Conservation (phyloP, 2,888 invertebrate genomes). For the Ametastegia equiseti region DNA sequence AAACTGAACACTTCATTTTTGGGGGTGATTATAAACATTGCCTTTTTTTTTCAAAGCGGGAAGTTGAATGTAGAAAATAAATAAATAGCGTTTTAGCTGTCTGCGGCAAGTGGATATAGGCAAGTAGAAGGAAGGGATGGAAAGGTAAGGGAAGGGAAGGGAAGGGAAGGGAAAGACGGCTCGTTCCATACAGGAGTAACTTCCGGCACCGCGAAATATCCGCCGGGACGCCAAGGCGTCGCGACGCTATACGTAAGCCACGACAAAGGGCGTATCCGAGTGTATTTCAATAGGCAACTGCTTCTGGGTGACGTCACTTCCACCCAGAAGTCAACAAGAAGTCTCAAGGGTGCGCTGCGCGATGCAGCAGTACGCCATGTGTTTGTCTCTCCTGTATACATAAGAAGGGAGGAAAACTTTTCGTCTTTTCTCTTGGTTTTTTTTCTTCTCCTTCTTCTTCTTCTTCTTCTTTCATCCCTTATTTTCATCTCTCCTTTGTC, state of each 20-base stretch:
- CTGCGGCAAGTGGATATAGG: not conserved
- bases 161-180: too few species aligned
- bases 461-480: too few species aligned
- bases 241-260: not conserved
- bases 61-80: not conserved
- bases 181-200: constrained; percentile 14
- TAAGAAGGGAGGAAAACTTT: not conserved
- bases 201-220: constrained; percentile 28
- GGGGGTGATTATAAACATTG: too few species aligned
- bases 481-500: too few species aligned
- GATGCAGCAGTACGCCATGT: not conserved
- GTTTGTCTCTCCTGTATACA: not conserved
- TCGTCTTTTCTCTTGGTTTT: not conserved
- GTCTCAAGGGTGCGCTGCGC: not conserved
- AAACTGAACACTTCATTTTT: too few species aligned
- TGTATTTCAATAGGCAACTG: not conserved
- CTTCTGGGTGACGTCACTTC: not conserved
- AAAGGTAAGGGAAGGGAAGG: too few species aligned
- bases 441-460: not conserved
- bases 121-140: too few species aligned
- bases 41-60: too few species aligned
- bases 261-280: not conserved
- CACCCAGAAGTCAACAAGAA: constrained; percentile 3
- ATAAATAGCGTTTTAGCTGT: constrained; percentile 7
- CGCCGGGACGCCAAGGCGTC: constrained; percentile 22